Evolutionary conservation across 2,797 vertebrate species (phyloP).

Genomic region (Linurgus olivaceus): DNA sequence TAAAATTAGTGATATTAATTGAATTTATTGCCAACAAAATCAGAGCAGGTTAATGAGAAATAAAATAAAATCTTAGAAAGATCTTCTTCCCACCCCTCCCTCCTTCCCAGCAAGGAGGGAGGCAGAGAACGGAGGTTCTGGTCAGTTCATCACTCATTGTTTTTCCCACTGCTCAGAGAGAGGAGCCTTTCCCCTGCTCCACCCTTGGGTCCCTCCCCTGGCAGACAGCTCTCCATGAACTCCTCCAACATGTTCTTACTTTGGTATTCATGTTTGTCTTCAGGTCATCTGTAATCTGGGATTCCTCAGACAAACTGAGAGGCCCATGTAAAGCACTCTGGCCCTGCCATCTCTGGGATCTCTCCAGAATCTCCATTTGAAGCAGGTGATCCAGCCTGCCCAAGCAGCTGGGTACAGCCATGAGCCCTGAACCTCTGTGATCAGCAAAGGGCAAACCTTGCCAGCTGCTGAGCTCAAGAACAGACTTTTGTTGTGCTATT

Average conservation of each 20-base stretch:
- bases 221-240: background rate
- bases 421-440: rapidly evolving
- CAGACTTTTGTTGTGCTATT: background rate
- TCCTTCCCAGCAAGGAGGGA: background rate
- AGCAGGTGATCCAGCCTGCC: background rate
- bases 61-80: background rate
- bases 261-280: background rate
- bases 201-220: background rate
- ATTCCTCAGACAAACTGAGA: background rate
- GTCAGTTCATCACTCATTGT: background rate
- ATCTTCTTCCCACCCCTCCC: background rate
- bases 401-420: background rate
- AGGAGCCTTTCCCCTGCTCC: background rate
- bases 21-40: background rate
- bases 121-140: background rate
- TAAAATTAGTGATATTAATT: background rate
- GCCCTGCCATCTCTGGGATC: background rate
- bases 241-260: background rate
- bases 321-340: background rate
- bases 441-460: background rate
- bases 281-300: background rate
- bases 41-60: background rate
- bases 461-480: background rate
- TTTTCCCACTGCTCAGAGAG: background rate
- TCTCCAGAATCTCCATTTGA: background rate